Evolutionary conservation across 1,140 invertebrate species (phyloP).

Genomic region (Drosophila rufa): DNA sequence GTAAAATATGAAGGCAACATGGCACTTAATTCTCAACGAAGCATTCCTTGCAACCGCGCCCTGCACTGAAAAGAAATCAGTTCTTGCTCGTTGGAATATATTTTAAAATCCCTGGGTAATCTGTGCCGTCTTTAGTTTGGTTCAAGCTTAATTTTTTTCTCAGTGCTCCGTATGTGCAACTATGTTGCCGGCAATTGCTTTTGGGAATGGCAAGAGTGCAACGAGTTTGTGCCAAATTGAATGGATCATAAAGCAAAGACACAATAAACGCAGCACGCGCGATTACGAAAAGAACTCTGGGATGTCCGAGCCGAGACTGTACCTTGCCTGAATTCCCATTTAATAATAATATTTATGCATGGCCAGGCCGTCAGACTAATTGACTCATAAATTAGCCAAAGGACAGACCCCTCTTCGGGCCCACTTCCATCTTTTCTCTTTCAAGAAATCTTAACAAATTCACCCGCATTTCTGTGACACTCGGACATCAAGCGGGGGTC

Average conservation of each 20-base stretch:
- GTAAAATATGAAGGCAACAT: conserved; percentile 52
- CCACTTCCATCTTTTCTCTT: conserved; percentile 17
- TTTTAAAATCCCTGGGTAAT: background rate
- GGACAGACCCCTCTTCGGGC: conserved; percentile 2
- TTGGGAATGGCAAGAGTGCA: background rate
- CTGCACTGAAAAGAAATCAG: conserved; percentile 23
- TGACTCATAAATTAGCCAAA: conserved; percentile 77
- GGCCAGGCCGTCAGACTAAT: conserved; percentile 68
- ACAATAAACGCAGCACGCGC: conserved; percentile 69
- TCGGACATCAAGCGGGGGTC: conserved; percentile 63
- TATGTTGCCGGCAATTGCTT: conserved; percentile 31
- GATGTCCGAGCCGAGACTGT: conserved; percentile 14
- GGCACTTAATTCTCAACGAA: conserved; percentile 70
- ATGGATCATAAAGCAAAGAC: conserved; percentile 77
- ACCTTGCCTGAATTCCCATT: conserved; percentile 32
- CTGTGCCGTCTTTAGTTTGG: background rate
- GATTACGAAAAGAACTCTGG: conserved; percentile 49
- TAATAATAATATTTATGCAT: conserved; percentile 75
- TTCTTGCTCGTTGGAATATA: background rate
- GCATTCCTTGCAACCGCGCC: conserved; percentile 63
- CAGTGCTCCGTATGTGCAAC: conserved; percentile 26
- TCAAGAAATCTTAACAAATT: conserved; percentile 72
- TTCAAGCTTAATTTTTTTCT: conserved; percentile 20
- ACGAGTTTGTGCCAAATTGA: conserved; percentile 53
- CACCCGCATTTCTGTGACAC: conserved; percentile 79